Conservation (phyloP, 2,113 vertebrate genomes). For the Bos javanicus region DNA sequence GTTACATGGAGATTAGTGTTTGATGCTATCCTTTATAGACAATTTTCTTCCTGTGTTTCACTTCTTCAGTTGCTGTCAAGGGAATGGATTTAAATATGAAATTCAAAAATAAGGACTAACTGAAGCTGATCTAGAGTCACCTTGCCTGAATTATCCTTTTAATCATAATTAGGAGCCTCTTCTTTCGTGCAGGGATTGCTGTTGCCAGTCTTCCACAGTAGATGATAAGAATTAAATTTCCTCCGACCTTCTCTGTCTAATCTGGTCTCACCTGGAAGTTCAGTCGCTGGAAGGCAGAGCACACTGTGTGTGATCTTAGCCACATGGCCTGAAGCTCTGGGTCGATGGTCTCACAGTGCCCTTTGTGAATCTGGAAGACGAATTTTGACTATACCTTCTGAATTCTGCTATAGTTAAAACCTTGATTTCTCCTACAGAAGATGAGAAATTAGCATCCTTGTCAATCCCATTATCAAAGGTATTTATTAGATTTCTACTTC, state of each 20-base stretch:
- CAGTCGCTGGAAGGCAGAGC: not conserved
- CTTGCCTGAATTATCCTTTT: conserved; percentile 30
- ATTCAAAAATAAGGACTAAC: not conserved
- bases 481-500: not conserved
- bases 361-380: not conserved
- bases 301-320: not conserved
- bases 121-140: conserved; percentile 1
- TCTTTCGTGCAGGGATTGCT: not conserved
- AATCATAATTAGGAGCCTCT: not conserved
- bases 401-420: not conserved
- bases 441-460: not conserved
- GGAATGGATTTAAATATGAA: conserved; percentile 20
- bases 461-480: not conserved
- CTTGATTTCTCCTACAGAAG: not conserved
- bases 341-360: not conserved
- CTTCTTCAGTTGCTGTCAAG: not conserved
- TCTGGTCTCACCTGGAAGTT: not conserved
- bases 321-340: not conserved
- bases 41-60: not conserved
- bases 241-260: not conserved
- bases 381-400: not conserved
- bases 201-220: not conserved
- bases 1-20: not conserved
- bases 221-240: conserved; percentile 26
- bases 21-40: not conserved